A percentile compares a stretch with the other conserved stretches of the same genome.
phyloP scores from a whole-genome alignment of 1,140 invertebrate genomes.

The Aphis gossypii region DNA sequence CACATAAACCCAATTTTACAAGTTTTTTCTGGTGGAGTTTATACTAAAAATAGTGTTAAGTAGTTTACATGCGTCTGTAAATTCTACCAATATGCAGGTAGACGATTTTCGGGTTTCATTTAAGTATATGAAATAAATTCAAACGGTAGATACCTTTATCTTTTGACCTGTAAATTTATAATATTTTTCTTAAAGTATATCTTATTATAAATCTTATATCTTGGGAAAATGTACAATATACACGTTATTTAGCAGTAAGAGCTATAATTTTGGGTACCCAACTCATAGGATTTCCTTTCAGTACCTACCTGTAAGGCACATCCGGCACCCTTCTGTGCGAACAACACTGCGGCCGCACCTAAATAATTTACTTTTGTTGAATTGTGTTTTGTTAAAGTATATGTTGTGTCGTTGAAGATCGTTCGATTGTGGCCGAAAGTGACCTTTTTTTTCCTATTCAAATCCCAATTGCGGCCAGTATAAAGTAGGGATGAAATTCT shows the following conservation, averaged over 20 bases:
- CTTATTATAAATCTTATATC: not conserved
- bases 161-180: too few relatives aligned
- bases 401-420: not conserved
- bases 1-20: too few relatives aligned
- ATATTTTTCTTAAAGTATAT: not conserved
- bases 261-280: not conserved
- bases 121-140: not conserved
- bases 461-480: not conserved
- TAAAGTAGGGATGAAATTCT: not conserved
- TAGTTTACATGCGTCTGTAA: too few relatives aligned
- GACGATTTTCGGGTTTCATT: not conserved
- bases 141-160: too few relatives aligned
- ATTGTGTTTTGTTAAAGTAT: not conserved
- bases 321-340: not conserved
- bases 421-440: not conserved
- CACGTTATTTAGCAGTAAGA: too few relatives aligned
- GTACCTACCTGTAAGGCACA: not conserved
- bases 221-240: not conserved
- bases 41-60: too few relatives aligned
- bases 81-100: not conserved
- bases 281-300: not conserved
- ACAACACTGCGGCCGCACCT: not conserved
- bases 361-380: too few relatives aligned
- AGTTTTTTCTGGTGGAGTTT: too few relatives aligned
- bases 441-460: not conserved